phyloP scores from a whole-genome alignment of 2,113 vertebrate species.

The Pelobates fuscus region DNA sequence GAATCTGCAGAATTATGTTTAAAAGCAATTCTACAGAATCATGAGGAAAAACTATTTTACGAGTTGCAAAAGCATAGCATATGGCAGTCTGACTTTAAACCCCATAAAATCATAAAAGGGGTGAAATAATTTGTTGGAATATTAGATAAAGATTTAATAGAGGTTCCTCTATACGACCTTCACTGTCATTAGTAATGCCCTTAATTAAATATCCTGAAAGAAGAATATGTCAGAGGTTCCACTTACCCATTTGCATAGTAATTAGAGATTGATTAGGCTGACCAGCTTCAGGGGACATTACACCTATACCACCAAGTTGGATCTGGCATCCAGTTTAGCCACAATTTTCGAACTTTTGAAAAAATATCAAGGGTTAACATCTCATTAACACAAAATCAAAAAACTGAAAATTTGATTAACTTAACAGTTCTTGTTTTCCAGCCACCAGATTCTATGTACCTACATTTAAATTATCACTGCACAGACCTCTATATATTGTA shows the following conservation, averaged over 20 bases:
- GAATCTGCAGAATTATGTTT: no score
- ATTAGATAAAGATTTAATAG: constrained; percentile 15
- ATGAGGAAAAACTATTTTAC: no score
- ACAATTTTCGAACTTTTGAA: constrained; percentile 6
- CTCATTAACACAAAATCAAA: no score
- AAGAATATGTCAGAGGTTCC: constrained; percentile 44
- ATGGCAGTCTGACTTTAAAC: not conserved
- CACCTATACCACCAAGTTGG: constrained; percentile 13
- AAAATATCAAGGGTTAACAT: not conserved
- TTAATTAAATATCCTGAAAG: constrained; percentile 46
- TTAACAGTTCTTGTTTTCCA: no score
- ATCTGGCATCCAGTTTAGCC: not conserved
- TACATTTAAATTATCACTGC: no score
- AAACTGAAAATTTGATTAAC: no score
- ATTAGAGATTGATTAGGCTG: constrained; percentile 46
- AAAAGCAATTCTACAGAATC: no score
- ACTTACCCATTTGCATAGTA: constrained; percentile 45
- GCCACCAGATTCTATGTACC: no score
- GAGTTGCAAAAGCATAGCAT: no score
- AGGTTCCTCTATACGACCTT: constrained; percentile 38
- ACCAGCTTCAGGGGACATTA: constrained; percentile 41
- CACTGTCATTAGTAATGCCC: constrained; percentile 41
- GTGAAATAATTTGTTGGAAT: not conserved
- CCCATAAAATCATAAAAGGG: not conserved
- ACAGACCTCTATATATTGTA: no score